Base-by-base conservation (phyloP, 2,888 invertebrate species). In the Apodemia duryi region DNA sequence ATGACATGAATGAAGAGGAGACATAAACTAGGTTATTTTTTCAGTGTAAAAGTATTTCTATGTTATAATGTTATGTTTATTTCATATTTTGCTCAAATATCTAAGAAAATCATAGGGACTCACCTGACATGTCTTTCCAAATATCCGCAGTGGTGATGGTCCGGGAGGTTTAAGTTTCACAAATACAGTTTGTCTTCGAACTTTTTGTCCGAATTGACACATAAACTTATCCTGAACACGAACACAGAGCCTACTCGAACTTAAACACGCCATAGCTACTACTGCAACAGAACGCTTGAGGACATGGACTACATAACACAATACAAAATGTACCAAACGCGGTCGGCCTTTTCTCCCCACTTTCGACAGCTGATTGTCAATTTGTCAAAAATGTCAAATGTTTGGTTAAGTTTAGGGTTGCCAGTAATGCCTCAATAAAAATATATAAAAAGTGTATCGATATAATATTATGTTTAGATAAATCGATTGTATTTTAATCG, bases 241-340 rank as follows among this genome's bases (percentile, higher is more conserved):
- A 93, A 94, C 95, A 95, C 95, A 95, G 91, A 95, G 94, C 94
- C 95, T 94, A 94, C 95, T 94, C 93, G 95, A 94, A 93, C 95
- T 95, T 94, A 95, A 93, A 94, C 95, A 95, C 94, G 95, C 95
- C 95, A 96, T 96, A 93, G 94, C 94, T 93, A 94, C 94, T 93
- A 95, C 94, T 94, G 94, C 93, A 94, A 93, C 94, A 94, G 93
- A 89, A 87, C 88, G 90, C 89, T 91, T 84, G 86, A 87, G 84
- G 83, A 92, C 88, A 88, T 90, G 86, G 85, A 91, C 91, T 91
- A 88, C 91, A 84, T 88, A 84, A 83, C 84, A 82, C 79, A 83
- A 78, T 82, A 81, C 81, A 85, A 80, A 82, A 82, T 83, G 79
- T 82, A 81, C 81, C 21, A 85, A 80, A 82, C 81, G 76, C 83